Conservation (phyloP, 1,140 invertebrate species). For the Odontomachus brunneus region DNA sequence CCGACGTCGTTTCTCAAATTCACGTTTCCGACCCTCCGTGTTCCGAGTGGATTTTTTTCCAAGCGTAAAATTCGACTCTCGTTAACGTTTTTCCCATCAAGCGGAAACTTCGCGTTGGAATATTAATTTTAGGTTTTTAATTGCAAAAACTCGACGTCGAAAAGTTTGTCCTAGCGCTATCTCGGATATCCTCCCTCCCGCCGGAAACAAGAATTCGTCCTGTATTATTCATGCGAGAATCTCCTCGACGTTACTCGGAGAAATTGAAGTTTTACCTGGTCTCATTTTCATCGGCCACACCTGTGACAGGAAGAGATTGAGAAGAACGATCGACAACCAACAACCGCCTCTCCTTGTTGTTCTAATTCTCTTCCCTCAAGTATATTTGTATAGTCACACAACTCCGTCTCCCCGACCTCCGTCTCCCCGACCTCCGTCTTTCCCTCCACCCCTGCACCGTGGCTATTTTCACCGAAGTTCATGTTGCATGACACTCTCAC, state of each 20-base stretch:
- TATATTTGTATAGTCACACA: conserved; percentile 25
- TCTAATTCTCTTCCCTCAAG: conserved; percentile 16
- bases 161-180: background rate
- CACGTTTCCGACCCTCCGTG: too few relatives aligned
- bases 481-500: conserved; percentile 37
- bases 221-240: background rate
- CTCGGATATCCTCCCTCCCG: background rate
- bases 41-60: too few relatives aligned
- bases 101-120: too few relatives aligned
- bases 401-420: too few relatives aligned
- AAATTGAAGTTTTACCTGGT: background rate
- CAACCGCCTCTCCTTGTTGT: background rate
- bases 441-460: conserved; percentile 30
- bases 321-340: background rate
- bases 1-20: too few relatives aligned
- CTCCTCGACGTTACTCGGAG: background rate
- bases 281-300: background rate
- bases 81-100: too few relatives aligned
- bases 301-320: background rate
- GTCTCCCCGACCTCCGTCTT: background rate
- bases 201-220: background rate
- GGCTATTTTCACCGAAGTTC: conserved; percentile 18
- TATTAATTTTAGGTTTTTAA: too few relatives aligned
- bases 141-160: too few relatives aligned
- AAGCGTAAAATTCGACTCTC: too few relatives aligned